Evolutionary conservation across 2,888 invertebrate genomes (phyloP).

Genomic region (Rhimphoctona megacephalus): DNA sequence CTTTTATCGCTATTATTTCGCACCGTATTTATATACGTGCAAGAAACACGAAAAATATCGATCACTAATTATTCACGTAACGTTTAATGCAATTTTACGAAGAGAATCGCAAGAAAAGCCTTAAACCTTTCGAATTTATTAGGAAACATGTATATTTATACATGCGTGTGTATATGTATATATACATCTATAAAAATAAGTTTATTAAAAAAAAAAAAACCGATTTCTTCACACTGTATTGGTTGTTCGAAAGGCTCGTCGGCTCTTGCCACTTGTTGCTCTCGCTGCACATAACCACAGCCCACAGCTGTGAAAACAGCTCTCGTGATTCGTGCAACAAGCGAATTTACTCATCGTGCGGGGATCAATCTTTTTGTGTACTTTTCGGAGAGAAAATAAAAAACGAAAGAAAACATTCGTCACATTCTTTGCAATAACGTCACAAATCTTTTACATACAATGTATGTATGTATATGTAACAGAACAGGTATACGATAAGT

Average conservation of each 20-base stretch:
- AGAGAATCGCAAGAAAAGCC: background rate
- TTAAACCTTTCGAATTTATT: background rate
- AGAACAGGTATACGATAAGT: slow-evolving; percentile 2
- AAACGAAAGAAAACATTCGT: slow-evolving; percentile 1
- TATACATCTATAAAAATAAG: background rate
- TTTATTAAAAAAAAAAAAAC: background rate
- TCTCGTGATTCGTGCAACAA: slow-evolving; percentile 19
- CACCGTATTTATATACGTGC: background rate
- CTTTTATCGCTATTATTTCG: background rate
- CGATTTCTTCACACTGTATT: background rate
- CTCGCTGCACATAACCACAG: slow-evolving; percentile 19
- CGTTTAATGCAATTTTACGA: background rate
- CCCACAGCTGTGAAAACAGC: slow-evolving; percentile 46
- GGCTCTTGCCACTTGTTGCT: slow-evolving; percentile 63
- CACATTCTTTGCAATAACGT: background rate
- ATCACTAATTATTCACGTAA: background rate
- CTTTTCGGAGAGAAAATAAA: background rate
- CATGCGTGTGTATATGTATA: background rate
- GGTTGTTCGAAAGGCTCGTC: slow-evolving; percentile 16
- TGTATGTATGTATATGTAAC: background rate
- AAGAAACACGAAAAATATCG: background rate
- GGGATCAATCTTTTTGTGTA: background rate
- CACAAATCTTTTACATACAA: background rate
- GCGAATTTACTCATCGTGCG: slow-evolving; percentile 8
- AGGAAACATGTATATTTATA: background rate